Conservation (phyloP, 2,797 vertebrate genomes). For the Hapalemur alaotrensis region DNA sequence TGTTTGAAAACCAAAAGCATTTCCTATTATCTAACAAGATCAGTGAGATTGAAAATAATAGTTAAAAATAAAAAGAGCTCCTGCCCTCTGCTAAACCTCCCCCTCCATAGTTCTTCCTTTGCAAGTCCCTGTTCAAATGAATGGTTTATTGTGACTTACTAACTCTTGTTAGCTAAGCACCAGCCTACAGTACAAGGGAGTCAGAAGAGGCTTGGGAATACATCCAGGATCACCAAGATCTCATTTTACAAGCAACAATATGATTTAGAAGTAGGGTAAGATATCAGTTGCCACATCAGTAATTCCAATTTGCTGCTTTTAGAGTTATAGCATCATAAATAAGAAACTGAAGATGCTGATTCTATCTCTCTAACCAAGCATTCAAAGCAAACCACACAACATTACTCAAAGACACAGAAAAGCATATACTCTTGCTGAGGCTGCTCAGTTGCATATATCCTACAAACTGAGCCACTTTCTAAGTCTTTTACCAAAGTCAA, state of each 20-base stretch:
- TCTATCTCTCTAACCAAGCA: constrained; percentile 22
- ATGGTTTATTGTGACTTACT: not conserved
- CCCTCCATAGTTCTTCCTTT: not conserved
- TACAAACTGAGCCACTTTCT: not conserved
- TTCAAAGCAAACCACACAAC: constrained; percentile 24
- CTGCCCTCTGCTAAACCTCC: not conserved
- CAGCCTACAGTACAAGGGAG: not conserved
- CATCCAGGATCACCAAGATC: not conserved
- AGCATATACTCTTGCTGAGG: not conserved
- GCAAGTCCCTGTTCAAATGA: not conserved
- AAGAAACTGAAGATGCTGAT: constrained; percentile 55
- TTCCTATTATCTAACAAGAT: not conserved
- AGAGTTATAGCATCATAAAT: constrained; percentile 37
- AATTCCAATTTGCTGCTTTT: constrained; percentile 35
- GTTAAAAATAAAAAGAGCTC: not conserved
- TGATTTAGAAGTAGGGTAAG: not conserved
- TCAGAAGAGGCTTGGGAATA: not conserved
- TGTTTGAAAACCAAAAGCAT: not conserved
- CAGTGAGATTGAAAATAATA: not conserved
- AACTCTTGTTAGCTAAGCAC: not conserved
- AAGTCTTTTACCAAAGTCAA: constrained; percentile 41
- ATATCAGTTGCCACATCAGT: constrained; percentile 19
- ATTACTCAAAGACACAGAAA: constrained; percentile 48
- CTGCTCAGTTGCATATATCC: constrained; percentile 24
- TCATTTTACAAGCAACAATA: not conserved